Percentiles rank a stretch among this genome's conserved stretches.
These are phyloP conservation scores for Nebria salina DNA, from an alignment of 2,888 invertebrate species.

Conservation along the genomic window DNA sequence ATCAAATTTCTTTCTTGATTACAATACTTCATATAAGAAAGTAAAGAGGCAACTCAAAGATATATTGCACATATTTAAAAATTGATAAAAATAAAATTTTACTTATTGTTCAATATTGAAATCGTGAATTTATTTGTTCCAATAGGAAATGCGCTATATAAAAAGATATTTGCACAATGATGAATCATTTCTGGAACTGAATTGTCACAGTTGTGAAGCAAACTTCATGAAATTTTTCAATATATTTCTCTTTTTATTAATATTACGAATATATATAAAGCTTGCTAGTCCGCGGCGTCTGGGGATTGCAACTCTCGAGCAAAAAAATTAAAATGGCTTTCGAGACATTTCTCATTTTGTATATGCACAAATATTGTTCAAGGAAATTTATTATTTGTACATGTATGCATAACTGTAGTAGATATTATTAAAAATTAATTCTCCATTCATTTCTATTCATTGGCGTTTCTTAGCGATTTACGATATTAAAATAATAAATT, in stretches of 20 bases:
- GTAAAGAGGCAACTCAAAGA: no score
- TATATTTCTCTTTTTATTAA: background rate
- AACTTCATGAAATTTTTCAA: background rate
- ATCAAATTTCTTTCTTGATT: no score
- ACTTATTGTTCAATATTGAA: background rate
- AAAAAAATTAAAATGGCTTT: no score
- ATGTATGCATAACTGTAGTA: no score
- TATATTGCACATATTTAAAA: no score
- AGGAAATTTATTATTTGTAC: no score
- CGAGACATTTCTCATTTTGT: no score
- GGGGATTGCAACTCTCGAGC: no score
- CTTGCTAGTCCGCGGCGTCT: background rate
- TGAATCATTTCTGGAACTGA: background rate
- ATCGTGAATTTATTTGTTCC: background rate
- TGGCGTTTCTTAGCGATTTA: background rate
- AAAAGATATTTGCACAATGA: background rate
- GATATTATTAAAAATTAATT: background rate
- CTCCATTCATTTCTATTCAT: background rate
- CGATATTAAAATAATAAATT: background rate
- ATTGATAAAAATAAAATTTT: background rate
- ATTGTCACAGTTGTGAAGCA: background rate
- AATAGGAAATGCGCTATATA: background rate
- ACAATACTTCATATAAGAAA: no score
- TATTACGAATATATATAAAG: background rate
- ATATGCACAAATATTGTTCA: no score